phyloP scores from a whole-genome alignment of 1,140 invertebrate species.

The Caenorhabditis briggsae region DNA sequence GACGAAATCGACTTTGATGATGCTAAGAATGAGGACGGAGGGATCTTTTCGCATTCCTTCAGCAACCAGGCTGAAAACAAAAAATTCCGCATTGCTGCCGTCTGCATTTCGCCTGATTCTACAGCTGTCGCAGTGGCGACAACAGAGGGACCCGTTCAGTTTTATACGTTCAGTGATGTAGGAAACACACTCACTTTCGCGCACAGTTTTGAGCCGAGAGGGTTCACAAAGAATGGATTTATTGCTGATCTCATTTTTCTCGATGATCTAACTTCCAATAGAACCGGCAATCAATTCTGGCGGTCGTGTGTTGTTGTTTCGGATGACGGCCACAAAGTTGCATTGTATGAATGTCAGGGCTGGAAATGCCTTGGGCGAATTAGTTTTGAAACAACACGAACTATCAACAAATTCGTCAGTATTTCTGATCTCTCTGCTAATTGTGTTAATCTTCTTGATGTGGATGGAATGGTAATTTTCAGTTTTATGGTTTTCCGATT shows the following conservation, averaged over 20 bases:
- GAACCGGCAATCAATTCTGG: conserved; percentile 1
- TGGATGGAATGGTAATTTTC: conserved; percentile 25
- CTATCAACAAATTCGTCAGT: conserved; percentile 36
- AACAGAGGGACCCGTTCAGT: conserved; percentile 26
- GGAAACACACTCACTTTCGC: conserved; percentile 7
- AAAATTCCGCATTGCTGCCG: not conserved
- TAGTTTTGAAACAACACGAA: conserved; percentile 19
- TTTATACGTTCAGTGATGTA: conserved; percentile 31
- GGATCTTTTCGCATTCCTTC: not conserved
- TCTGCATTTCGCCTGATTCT: conserved; percentile 23
- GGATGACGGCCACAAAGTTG: conserved; percentile 29
- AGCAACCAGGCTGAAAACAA: not conserved
- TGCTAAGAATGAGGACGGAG: not conserved
- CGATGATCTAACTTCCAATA: conserved; percentile 7
- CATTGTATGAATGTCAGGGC: conserved; percentile 23
- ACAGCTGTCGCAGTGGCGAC: conserved; percentile 20
- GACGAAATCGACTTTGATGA: conserved; percentile 20
- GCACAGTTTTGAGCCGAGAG: conserved; percentile 20
- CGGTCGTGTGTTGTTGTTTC: conserved; percentile 16
- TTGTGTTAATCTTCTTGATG: conserved; percentile 30
- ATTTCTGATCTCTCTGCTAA: conserved; percentile 5
- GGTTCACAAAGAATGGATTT: not conserved
- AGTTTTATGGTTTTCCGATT: too few relatives aligned
- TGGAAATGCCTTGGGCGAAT: conserved; percentile 38
- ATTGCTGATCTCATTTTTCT: conserved; percentile 44